Percentiles rank a stretch among this genome's conserved stretches.
phyloP scores from a whole-genome alignment of 2,113 vertebrate species.

The Alosa alosa region DNA sequence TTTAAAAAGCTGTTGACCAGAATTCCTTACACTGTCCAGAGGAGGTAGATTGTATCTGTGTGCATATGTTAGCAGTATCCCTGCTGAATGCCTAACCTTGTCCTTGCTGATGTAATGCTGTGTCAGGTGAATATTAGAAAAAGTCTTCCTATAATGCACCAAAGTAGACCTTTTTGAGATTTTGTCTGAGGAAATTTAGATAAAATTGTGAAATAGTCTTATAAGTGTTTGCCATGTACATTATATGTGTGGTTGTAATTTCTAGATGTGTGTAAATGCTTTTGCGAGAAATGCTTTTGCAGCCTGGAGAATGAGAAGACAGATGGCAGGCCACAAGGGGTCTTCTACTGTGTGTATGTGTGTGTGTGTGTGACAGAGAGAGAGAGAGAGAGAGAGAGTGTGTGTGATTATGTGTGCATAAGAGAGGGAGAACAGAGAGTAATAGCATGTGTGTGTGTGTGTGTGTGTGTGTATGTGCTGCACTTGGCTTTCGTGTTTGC shows the following conservation, averaged over 20 bases:
- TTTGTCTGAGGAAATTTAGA: neutral
- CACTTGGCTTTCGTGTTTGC: neutral
- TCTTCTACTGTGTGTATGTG: neutral
- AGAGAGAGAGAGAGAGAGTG: neutral
- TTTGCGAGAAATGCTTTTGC: neutral
- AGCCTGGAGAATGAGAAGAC: neutral
- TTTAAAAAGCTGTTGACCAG: neutral
- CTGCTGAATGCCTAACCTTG: neutral
- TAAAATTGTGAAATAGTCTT: neutral
- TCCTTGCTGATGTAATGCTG: neutral
- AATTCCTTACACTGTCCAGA: neutral
- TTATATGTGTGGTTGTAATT: neutral
- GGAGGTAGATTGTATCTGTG: neutral
- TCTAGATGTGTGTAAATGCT: neutral
- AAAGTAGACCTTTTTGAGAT: neutral
- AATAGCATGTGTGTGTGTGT: neutral
- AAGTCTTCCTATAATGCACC: neutral
- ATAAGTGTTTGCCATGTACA: neutral
- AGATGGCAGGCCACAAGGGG: constrained; percentile 11
- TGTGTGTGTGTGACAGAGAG: neutral
- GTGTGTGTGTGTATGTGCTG: neutral
- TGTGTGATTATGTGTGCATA: neutral
- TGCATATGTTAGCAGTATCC: neutral
- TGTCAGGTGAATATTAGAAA: neutral
- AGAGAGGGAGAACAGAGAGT: neutral